Percentiles rank a stretch among this genome's conserved stretches.
These are phyloP conservation scores for Megalurothrips usitatus DNA, from an alignment of 2,888 invertebrate genomes.

Conservation along the genomic window DNA sequence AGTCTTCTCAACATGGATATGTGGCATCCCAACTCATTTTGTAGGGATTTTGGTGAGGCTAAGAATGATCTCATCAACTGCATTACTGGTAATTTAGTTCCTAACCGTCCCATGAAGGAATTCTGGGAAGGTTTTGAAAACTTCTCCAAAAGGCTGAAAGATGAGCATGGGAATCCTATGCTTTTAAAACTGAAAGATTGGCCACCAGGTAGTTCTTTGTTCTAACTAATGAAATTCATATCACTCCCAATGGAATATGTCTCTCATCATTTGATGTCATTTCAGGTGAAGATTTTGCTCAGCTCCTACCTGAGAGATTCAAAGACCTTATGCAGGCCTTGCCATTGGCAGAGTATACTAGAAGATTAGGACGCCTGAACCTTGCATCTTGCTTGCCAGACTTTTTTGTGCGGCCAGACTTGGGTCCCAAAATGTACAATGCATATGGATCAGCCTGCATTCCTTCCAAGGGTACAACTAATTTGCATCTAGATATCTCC, in stretches of 20 bases:
- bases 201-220: constrained; percentile 65
- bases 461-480: constrained; percentile 85
- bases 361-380: constrained; percentile 78
- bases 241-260: neutral
- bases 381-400: constrained; percentile 86
- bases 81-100: constrained; percentile 79
- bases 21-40: constrained; percentile 88
- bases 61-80: constrained; percentile 90
- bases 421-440: constrained; percentile 97
- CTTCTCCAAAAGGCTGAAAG: constrained; percentile 69
- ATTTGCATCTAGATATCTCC: constrained; percentile 90
- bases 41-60: constrained; percentile 84
- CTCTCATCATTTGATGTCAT: constrained; percentile 90
- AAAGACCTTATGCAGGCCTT: constrained; percentile 81
- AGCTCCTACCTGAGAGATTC: constrained; percentile 55
- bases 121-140: constrained; percentile 97
- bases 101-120: constrained; percentile 81
- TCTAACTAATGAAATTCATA: neutral
- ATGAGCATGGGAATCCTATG: constrained; percentile 79
- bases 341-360: constrained; percentile 85
- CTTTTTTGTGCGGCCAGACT: constrained; percentile 87
- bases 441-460: constrained; percentile 85
- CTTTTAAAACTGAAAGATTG: constrained; percentile 90
- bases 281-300: constrained; percentile 63
- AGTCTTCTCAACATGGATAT: constrained; percentile 68